phyloP scores from a whole-genome alignment of 2,888 invertebrate species.

The Erannis defoliaria region DNA sequence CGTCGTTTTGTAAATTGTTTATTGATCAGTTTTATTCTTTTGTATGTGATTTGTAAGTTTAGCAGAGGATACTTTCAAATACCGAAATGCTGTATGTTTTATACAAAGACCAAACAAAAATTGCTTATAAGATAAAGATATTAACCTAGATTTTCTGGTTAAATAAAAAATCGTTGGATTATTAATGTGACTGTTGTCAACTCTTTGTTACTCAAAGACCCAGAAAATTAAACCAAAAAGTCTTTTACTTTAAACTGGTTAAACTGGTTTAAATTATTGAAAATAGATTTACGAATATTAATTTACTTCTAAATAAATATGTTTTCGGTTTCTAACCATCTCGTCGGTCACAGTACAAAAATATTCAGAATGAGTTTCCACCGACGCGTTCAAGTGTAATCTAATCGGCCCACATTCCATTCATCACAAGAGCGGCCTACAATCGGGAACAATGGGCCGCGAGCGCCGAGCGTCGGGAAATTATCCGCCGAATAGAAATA shows the following conservation, averaged over 20 bases:
- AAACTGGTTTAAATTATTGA: background rate
- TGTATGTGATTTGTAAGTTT: too few relatives aligned
- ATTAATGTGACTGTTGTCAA: too few relatives aligned
- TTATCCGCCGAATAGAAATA: conserved; percentile 47
- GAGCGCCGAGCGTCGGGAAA: conserved; percentile 32
- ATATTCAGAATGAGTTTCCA: conserved; percentile 27
- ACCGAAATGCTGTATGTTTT: too few relatives aligned
- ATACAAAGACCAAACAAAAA: too few relatives aligned
- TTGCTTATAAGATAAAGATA: too few relatives aligned
- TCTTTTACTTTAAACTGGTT: background rate
- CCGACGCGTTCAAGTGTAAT: conserved; percentile 33
- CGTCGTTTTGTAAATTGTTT: background rate
- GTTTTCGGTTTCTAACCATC: background rate
- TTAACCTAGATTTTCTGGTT: too few relatives aligned
- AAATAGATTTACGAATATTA: background rate
- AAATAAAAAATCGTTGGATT: too few relatives aligned
- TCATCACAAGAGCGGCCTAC: conserved; percentile 39
- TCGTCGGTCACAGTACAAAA: conserved; percentile 13
- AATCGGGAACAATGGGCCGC: conserved; percentile 41
- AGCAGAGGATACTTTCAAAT: background rate
- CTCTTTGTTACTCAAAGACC: too few relatives aligned
- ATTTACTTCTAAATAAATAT: conserved; percentile 1
- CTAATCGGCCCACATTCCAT: conserved; percentile 34
- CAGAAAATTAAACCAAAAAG: too few relatives aligned
- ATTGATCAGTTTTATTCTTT: too few relatives aligned